Evolutionary conservation across 2,888 invertebrate genomes (phyloP), one percentile per base, ranked within the genome.

Genomic region (Hyles lineata): DNA sequence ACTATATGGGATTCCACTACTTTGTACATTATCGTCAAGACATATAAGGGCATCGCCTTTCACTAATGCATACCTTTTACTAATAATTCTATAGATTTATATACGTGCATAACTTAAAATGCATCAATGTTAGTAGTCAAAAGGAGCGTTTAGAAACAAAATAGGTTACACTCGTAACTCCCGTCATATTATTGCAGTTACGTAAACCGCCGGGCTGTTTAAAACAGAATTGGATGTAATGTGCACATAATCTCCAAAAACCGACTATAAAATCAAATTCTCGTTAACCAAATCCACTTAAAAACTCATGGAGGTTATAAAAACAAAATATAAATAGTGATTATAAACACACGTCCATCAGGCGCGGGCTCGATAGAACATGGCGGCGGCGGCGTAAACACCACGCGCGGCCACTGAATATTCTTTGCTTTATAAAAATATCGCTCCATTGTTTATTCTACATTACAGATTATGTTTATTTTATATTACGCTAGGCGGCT

Each of bases 311-410:
- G 67, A 67, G 67, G 67, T 67, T 67, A 67, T 67, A 67, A 50
- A 67, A 67, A 67, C 67, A 50, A 67, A 67, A 67, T 67, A 67
- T 67, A 67, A 67, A 67, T 67, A 67, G 67, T 67, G 67, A 67
- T 67, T 67, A 67, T 67, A 67, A 67, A 67, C 67, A 67, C 67
- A 67, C 67, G 67, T 67, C 67, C 67, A 67, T 67, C 67, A 67
- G 17, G 1, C 63, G n/a, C 43, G 50, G 15, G 67, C 35, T 35
- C 67, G 50, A 67, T 67, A 25, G 67, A 67, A 50, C 43, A 17
- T 67, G 35, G 63, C 62, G n/a, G 62, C 1, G 15, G 60, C 29
- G 25, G 11, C n/a, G 67, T 67, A 67, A 67, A 67, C 67, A 55
- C 55, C n/a, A 19, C 55, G 23, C 23, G 67, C 67, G 63, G 43